phyloP scores from a whole-genome alignment of 1,140 invertebrate species.

The Centruroides sculpturatus region DNA sequence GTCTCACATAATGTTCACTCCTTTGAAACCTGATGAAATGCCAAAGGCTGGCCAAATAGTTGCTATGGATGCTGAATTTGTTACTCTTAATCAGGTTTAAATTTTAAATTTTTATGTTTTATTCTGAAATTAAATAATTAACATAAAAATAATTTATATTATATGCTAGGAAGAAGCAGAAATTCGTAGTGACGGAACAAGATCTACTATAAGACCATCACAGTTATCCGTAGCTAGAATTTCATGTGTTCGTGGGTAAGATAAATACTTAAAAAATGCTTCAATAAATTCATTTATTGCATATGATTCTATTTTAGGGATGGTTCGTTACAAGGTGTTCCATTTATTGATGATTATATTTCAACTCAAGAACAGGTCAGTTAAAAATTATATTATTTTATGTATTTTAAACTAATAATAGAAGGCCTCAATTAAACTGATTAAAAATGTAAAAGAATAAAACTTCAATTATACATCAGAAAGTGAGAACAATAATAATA shows the following conservation, averaged over 20 bases:
- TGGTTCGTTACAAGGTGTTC: slow-evolving; percentile 60
- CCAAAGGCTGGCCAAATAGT: slow-evolving; percentile 49
- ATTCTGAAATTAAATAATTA: not conserved
- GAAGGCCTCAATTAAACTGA: too few relatives aligned
- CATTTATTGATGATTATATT: slow-evolving; percentile 87
- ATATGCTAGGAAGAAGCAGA: slow-evolving; percentile 58
- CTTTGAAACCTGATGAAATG: slow-evolving; percentile 54
- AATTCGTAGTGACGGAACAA: slow-evolving; percentile 71
- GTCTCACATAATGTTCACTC: slow-evolving; percentile 50
- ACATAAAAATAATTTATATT: slow-evolving; percentile 1
- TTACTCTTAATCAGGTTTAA: slow-evolving; percentile 64
- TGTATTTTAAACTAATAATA: too few relatives aligned
- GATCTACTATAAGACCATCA: slow-evolving; percentile 73
- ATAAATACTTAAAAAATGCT: not conserved
- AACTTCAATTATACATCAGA: too few relatives aligned
- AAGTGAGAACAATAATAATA: too few relatives aligned
- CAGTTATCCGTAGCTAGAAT: slow-evolving; percentile 74
- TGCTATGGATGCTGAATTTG: slow-evolving; percentile 86
- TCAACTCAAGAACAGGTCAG: slow-evolving; percentile 72
- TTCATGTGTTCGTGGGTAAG: slow-evolving; percentile 69
- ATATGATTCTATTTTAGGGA: slow-evolving; percentile 23
- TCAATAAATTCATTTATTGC: not conserved
- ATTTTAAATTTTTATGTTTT: not conserved
- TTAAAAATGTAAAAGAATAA: too few relatives aligned
- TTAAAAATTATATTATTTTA: not conserved